phyloP scores from a whole-genome alignment of 1,140 invertebrate genomes.

The Hyphantria cunea region DNA sequence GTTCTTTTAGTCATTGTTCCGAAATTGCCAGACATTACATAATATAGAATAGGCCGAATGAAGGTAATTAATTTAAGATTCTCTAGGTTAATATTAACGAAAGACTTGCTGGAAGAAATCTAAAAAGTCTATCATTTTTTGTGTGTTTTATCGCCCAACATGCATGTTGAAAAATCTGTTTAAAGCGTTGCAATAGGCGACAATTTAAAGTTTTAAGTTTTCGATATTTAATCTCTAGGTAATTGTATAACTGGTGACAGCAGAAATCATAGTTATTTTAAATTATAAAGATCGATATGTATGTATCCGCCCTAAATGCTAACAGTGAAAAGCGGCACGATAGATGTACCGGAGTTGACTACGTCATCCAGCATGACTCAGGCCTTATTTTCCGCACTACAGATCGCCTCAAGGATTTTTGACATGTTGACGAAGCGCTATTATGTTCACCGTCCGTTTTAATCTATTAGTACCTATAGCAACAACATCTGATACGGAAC shows the following conservation, averaged over 20 bases:
- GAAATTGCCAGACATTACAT: too few relatives aligned
- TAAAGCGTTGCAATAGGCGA: too few relatives aligned
- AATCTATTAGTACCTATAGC: not conserved
- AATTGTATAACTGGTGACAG: not conserved
- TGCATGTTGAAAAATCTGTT: too few relatives aligned
- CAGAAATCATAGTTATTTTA: not conserved
- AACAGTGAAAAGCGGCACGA: not conserved
- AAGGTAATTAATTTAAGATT: too few relatives aligned
- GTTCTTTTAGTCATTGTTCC: too few relatives aligned
- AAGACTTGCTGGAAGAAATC: too few relatives aligned
- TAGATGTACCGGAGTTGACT: not conserved
- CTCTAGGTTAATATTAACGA: too few relatives aligned
- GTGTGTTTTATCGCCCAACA: too few relatives aligned
- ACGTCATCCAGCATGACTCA: conserved; percentile 25
- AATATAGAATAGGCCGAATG: too few relatives aligned
- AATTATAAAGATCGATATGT: not conserved
- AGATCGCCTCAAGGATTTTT: conserved; percentile 29
- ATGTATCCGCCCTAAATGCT: not conserved
- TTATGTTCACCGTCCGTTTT: conserved; percentile 8
- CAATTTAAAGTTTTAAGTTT: too few relatives aligned
- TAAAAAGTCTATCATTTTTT: too few relatives aligned
- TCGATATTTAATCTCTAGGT: not conserved
- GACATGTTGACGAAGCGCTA: conserved; percentile 12
- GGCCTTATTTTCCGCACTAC: conserved; percentile 22
- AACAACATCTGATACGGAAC: conserved; percentile 3